phyloP scores from a whole-genome alignment of 2,888 invertebrate genomes.

The Andrena flavipes region DNA sequence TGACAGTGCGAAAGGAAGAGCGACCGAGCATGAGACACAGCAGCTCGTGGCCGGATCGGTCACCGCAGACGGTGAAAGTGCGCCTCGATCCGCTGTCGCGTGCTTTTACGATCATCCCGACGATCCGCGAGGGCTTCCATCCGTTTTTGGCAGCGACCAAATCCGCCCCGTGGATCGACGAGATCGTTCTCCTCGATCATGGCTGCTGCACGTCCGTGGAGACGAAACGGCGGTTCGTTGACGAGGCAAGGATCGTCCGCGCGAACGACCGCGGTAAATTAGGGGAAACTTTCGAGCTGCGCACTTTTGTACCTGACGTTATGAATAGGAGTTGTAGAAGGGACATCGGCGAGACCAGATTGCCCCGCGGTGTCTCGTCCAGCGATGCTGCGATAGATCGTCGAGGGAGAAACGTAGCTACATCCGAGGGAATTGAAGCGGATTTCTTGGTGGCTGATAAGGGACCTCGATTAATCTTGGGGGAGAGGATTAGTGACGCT shows the following conservation, averaged over 20 bases:
- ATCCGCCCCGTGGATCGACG: conserved; percentile 52
- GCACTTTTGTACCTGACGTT: conserved; percentile 31
- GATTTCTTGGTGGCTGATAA: conserved; percentile 16
- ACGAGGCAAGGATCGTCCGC: neutral
- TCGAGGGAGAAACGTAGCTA: neutral
- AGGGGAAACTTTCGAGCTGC: conserved; percentile 40
- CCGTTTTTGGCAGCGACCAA: conserved; percentile 43
- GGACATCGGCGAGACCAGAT: neutral
- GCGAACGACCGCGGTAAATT: neutral
- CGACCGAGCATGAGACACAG: conserved; percentile 77
- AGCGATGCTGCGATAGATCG: conserved; percentile 15
- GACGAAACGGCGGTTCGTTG: conserved; percentile 46
- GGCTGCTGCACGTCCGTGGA: conserved; percentile 32
- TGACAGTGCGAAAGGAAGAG: conserved; percentile 65
- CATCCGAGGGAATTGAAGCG: conserved; percentile 13
- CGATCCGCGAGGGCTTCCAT: conserved; percentile 64
- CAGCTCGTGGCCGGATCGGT: conserved; percentile 78
- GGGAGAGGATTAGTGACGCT: neutral
- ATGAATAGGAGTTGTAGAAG: conserved; percentile 16
- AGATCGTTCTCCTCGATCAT: conserved; percentile 55
- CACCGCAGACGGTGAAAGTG: conserved; percentile 75
- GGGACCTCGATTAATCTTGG: neutral
- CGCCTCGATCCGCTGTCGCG: conserved; percentile 77
- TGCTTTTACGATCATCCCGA: conserved; percentile 78
- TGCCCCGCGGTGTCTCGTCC: conserved; percentile 19